Conservation (phyloP, 1,140 invertebrate species). For the Ceratosolen solmsi region DNA sequence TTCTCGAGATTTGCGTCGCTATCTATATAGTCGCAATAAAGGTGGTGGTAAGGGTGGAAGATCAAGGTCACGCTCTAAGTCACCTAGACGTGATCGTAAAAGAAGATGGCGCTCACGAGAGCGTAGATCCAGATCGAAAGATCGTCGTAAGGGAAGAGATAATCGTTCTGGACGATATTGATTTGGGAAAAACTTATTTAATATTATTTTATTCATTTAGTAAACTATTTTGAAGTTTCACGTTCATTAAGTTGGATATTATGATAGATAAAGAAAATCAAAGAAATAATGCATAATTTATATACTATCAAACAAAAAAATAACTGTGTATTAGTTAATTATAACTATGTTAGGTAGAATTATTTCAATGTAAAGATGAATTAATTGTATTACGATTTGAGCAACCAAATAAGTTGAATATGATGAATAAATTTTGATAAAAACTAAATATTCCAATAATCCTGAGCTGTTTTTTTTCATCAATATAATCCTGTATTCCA, state of each 20-base stretch:
- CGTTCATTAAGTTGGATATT: background rate
- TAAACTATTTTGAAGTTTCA: background rate
- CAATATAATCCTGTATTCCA: too few species aligned
- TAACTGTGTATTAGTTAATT: constrained; percentile 26
- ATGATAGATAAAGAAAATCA: background rate
- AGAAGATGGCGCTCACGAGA: constrained; percentile 65
- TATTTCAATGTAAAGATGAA: constrained; percentile 17
- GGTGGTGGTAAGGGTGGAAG: constrained; percentile 56
- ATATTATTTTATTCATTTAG: background rate
- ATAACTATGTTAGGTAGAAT: background rate
- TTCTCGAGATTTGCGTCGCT: constrained; percentile 91
- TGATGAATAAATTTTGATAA: constrained; percentile 24
- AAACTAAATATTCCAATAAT: background rate
- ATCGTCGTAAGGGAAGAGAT: constrained; percentile 67
- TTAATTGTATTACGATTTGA: constrained; percentile 5
- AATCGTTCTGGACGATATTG: constrained; percentile 73
- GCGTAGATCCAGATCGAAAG: constrained; percentile 66
- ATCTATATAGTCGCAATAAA: constrained; percentile 70
- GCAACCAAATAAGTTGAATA: constrained; percentile 4
- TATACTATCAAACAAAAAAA: background rate
- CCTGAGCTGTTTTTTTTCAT: too few species aligned
- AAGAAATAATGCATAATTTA: background rate
- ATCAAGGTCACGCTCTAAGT: constrained; percentile 63
- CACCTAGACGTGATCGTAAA: constrained; percentile 57
- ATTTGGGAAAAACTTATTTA: constrained; percentile 22